Evolutionary conservation across 2,888 invertebrate genomes (phyloP).

Genomic region (Rugalucina vietnamica): DNA sequence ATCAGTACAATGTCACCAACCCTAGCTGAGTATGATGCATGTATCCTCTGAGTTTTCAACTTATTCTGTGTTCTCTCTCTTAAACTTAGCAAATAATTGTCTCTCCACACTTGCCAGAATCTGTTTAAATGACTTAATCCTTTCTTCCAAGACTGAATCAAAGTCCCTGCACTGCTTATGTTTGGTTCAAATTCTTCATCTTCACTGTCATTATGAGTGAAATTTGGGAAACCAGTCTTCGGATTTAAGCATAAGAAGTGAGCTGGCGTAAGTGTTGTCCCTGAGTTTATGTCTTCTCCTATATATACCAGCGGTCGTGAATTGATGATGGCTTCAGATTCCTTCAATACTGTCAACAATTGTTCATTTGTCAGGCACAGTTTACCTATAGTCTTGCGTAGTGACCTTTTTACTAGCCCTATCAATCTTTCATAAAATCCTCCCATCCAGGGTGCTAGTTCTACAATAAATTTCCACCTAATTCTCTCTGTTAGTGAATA

Average conservation of each 20-base stretch:
- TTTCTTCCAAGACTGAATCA: conserved; percentile 13
- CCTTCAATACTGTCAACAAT: conserved; percentile 7
- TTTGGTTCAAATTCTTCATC: not conserved
- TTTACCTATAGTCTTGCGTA: conserved; percentile 2
- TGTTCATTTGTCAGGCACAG: conserved; percentile 3
- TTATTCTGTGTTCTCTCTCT: conserved; percentile 2
- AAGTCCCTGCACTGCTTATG: not conserved
- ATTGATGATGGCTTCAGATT: not conserved
- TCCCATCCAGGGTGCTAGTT: conserved; percentile 8
- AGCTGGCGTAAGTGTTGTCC: not conserved
- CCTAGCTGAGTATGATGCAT: too few species aligned
- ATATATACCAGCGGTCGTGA: conserved; percentile 7
- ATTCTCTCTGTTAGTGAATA: too few species aligned
- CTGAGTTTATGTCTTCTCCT: conserved; percentile 6
- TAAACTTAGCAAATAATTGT: conserved; percentile 11
- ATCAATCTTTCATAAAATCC: conserved; percentile 1
- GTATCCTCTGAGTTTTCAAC: too few species aligned
- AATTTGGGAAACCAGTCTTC: not conserved
- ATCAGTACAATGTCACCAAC: too few species aligned
- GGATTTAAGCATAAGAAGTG: conserved; percentile 10
- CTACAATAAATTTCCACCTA: conserved; percentile 5
- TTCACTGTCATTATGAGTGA: not conserved
- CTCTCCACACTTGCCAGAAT: conserved; percentile 6
- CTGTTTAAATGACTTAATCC: not conserved
- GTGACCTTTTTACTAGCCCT: conserved; percentile 16